Conservation (phyloP, 2,888 invertebrate species). For the Hymenopus coronatus region DNA sequence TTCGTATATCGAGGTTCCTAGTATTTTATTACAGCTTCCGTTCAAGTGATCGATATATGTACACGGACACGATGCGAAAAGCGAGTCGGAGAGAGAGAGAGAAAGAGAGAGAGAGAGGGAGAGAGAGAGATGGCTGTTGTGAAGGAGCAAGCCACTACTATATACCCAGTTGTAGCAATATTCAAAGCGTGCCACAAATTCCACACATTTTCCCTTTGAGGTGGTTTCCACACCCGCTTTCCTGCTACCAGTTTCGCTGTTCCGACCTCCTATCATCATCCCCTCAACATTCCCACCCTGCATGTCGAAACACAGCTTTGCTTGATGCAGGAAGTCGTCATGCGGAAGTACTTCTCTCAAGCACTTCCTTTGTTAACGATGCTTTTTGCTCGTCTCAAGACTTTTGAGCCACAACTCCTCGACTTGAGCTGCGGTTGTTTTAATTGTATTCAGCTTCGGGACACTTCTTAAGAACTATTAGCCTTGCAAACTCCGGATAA, state of each 20-base stretch:
- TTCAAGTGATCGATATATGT: constrained; percentile 15
- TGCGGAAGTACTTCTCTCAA: neutral
- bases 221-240: constrained; percentile 1
- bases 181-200: constrained; percentile 26
- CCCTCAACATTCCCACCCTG: neutral
- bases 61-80: constrained; percentile 4
- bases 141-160: neutral
- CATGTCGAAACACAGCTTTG: neutral
- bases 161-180: constrained; percentile 20
- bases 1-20: constrained; percentile 16
- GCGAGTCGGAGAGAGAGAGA: neutral
- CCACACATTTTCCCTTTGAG: constrained; percentile 26
- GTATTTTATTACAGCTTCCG: constrained; percentile 14
- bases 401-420: no score
- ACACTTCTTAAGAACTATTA: no score
- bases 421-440: no score
- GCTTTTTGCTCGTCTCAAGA: neutral
- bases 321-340: neutral
- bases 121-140: neutral
- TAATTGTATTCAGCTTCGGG: no score
- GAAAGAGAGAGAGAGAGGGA: no score
- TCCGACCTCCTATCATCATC: neutral
- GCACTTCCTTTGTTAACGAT: neutral
- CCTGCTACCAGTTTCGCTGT: neutral
- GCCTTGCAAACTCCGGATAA: no score